These are phyloP conservation scores for Allobates femoralis DNA, from an alignment of 2,797 vertebrate genomes.

Conservation along the genomic window DNA sequence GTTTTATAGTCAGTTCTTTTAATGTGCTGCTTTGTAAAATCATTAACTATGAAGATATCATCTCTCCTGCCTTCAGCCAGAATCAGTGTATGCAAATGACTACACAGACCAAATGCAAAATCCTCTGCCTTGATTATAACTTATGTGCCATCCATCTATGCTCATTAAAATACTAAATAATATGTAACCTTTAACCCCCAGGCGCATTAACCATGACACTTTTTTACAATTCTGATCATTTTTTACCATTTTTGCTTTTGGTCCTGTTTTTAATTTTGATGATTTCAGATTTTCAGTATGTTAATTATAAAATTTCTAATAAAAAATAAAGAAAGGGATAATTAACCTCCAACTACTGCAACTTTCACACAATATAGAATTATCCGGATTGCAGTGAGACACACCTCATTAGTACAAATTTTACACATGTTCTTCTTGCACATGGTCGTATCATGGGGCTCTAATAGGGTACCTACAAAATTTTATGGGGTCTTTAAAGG, in stretches of 20 bases:
- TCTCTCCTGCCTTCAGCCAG: slow-evolving; percentile 56
- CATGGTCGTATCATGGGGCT: neutral
- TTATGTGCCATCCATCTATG: slow-evolving; percentile 33
- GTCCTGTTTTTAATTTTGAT: slow-evolving; percentile 27
- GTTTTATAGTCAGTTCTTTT: slow-evolving; percentile 58
- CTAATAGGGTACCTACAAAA: neutral
- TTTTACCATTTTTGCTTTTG: slow-evolving; percentile 22
- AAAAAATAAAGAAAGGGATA: slow-evolving; percentile 26
- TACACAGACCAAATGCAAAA: slow-evolving; percentile 44
- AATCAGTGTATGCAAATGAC: slow-evolving; percentile 51
- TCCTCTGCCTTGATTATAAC: slow-evolving; percentile 41
- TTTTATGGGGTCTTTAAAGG: neutral
- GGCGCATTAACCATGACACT: slow-evolving; percentile 6
- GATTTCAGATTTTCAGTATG: slow-evolving; percentile 2
- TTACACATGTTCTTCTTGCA: neutral
- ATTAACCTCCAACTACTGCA: neutral
- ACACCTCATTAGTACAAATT: neutral
- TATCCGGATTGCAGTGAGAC: neutral
- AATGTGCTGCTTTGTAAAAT: slow-evolving; percentile 59
- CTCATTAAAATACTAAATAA: slow-evolving; percentile 46
- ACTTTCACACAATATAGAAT: neutral
- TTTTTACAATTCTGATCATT: slow-evolving; percentile 11
- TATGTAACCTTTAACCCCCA: slow-evolving; percentile 26
- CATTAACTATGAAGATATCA: slow-evolving; percentile 58
- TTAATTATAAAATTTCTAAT: slow-evolving; percentile 23